Percentiles rank a stretch among this genome's conserved stretches.
phyloP scores from a whole-genome alignment of 2,888 invertebrate species.

The Ligdia adustata region DNA sequence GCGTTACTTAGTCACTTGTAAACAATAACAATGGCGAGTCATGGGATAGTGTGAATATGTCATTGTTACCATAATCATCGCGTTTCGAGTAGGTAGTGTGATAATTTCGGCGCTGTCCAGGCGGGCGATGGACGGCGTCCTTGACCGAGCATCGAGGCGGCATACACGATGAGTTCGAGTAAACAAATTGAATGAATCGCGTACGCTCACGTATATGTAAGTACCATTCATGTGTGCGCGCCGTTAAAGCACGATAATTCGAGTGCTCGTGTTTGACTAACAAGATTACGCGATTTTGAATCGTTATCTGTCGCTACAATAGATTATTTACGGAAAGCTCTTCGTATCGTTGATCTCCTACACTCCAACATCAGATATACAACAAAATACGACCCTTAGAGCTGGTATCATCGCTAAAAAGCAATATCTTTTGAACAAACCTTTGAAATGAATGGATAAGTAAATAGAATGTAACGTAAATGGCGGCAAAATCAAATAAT shows the following conservation, averaged over 20 bases:
- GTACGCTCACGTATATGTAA: constrained; percentile 70
- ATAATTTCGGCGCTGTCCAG: constrained; percentile 48
- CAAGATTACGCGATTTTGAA: constrained; percentile 52
- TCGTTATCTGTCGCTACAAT: constrained; percentile 27
- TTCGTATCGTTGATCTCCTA: no score
- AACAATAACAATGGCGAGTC: constrained; percentile 47
- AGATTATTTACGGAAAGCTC: constrained; percentile 30
- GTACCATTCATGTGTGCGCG: constrained; percentile 78
- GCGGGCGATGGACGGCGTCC: constrained; percentile 73
- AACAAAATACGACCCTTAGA: no score
- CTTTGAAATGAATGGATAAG: no score
- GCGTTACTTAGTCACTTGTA: constrained; percentile 49
- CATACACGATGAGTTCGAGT: constrained; percentile 61
- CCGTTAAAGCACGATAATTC: constrained; percentile 75
- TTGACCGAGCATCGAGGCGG: constrained; percentile 71
- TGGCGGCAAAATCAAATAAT: no score
- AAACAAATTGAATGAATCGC: constrained; percentile 82
- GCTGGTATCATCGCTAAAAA: no score
- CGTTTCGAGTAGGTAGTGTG: constrained; percentile 42
- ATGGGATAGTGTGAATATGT: constrained; percentile 27
- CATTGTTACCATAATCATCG: constrained; percentile 40
- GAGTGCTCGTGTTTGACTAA: constrained; percentile 66
- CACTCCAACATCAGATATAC: no score
- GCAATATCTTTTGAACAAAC: no score
- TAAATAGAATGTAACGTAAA: no score